These are phyloP conservation scores for Anser brachyrhynchus DNA, from an alignment of 2,113 vertebrate genomes.

Conservation along the genomic window DNA sequence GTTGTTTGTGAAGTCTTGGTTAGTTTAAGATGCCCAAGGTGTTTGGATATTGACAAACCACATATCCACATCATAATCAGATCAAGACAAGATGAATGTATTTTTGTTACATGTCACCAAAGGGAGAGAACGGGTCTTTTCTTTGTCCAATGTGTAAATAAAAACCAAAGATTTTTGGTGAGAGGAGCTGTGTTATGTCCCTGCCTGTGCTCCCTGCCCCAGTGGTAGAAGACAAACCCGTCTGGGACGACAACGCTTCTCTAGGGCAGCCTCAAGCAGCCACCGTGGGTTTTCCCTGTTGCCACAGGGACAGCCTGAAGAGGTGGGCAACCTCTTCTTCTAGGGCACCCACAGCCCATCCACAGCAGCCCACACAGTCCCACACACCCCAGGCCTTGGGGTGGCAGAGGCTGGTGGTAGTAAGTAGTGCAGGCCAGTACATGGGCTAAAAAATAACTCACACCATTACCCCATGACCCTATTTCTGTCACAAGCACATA, in stretches of 20 bases:
- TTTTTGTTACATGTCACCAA: conserved; percentile 36
- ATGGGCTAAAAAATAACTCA: neutral
- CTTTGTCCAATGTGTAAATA: conserved; percentile 43
- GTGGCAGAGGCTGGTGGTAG: neutral
- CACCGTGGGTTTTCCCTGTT: neutral
- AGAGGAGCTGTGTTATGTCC: neutral
- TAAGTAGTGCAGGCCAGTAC: too few relatives aligned
- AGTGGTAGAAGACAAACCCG: neutral
- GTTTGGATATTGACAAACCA: neutral
- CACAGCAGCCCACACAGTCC: neutral
- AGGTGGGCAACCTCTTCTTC: neutral
- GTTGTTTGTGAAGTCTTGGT: neutral
- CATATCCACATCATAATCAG: neutral
- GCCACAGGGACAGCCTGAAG: neutral
- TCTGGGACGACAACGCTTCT: neutral
- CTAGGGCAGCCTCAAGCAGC: neutral
- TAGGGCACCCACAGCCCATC: neutral
- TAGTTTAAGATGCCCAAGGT: neutral
- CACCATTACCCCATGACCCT: neutral
- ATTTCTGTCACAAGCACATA: neutral
- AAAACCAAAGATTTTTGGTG: conserved; percentile 14
- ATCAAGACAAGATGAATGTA: neutral
- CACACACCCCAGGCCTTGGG: fast-evolving
- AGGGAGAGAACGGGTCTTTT: neutral
- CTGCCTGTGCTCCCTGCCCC: neutral